Evolutionary conservation across 1,140 invertebrate species (phyloP).

Genomic region (Centruroides sculpturatus): DNA sequence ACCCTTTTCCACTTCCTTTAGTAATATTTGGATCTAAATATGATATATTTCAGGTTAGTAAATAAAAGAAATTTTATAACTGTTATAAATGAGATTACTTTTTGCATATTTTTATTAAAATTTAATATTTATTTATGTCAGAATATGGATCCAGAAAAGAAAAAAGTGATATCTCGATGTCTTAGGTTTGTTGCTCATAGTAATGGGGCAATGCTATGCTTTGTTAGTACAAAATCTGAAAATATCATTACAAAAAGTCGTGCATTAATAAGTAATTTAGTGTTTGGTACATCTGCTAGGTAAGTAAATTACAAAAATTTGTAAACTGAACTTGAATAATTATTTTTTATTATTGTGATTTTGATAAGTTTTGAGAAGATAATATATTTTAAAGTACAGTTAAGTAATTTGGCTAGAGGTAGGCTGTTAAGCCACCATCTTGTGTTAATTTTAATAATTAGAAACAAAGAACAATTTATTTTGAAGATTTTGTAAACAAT

Average conservation of each 20-base stretch:
- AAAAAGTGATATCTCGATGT: constrained; percentile 54
- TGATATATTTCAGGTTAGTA: constrained; percentile 59
- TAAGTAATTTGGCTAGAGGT: too few relatives aligned
- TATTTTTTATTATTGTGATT: too few relatives aligned
- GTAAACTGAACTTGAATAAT: neutral
- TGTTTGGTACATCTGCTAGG: constrained; percentile 33
- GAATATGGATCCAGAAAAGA: constrained; percentile 55
- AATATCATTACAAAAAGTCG: constrained; percentile 47
- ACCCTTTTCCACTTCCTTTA: constrained; percentile 45
- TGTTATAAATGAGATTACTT: neutral
- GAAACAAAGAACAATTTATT: too few relatives aligned
- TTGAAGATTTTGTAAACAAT: too few relatives aligned
- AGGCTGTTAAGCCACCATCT: too few relatives aligned
- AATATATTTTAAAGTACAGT: too few relatives aligned
- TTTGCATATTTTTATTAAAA: too few relatives aligned
- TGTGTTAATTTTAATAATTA: too few relatives aligned
- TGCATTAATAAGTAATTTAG: constrained; percentile 44
- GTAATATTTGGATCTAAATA: constrained; percentile 72
- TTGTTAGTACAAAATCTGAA: constrained; percentile 57
- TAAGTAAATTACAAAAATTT: constrained; percentile 14
- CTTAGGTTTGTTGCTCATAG: constrained; percentile 54
- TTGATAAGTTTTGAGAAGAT: too few relatives aligned
- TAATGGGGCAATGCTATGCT: constrained; percentile 52
- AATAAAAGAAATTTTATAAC: neutral
- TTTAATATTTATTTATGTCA: constrained; percentile 22